A percentile compares a stretch with the other conserved stretches of the same genome.
phyloP scores from a whole-genome alignment of 1,140 invertebrate genomes.

The Himalopsyche phryganea region DNA sequence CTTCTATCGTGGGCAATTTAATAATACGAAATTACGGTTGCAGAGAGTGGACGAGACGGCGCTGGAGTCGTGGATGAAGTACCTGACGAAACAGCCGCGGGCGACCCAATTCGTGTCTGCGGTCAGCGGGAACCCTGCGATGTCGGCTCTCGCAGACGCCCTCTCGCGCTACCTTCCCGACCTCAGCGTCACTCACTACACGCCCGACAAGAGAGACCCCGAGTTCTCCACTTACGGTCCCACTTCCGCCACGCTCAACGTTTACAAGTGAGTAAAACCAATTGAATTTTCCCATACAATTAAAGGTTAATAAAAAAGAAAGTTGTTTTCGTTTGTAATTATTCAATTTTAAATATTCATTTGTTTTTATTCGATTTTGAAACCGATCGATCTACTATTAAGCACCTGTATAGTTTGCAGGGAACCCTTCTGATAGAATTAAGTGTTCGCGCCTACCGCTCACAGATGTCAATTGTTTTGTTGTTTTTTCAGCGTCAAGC shows the following conservation, averaged over 20 bases:
- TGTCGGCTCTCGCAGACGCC: slow-evolving; percentile 66
- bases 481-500: slow-evolving; percentile 83
- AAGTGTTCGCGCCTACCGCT: too few species aligned
- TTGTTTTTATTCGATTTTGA: too few species aligned
- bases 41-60: slow-evolving; percentile 71
- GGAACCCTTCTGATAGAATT: too few species aligned
- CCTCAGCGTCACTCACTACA: slow-evolving; percentile 64
- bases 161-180: slow-evolving; percentile 75
- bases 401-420: too few species aligned
- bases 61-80: slow-evolving; percentile 71
- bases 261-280: slow-evolving; percentile 72
- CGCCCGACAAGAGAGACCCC: slow-evolving; percentile 81
- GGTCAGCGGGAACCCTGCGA: slow-evolving; percentile 53
- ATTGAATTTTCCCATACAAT: too few species aligned
- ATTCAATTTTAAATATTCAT: too few species aligned
- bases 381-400: too few species aligned
- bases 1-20: too few species aligned
- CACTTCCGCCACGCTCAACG: slow-evolving; percentile 72
- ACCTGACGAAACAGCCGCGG: slow-evolving; percentile 67
- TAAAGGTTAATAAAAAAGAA: too few species aligned
- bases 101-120: slow-evolving; percentile 56
- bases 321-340: too few species aligned
- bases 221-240: slow-evolving; percentile 90
- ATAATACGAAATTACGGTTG: too few species aligned
- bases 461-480: too few species aligned